Evolutionary conservation across 2,113 vertebrate species (phyloP).

Genomic region (Apus apus): DNA sequence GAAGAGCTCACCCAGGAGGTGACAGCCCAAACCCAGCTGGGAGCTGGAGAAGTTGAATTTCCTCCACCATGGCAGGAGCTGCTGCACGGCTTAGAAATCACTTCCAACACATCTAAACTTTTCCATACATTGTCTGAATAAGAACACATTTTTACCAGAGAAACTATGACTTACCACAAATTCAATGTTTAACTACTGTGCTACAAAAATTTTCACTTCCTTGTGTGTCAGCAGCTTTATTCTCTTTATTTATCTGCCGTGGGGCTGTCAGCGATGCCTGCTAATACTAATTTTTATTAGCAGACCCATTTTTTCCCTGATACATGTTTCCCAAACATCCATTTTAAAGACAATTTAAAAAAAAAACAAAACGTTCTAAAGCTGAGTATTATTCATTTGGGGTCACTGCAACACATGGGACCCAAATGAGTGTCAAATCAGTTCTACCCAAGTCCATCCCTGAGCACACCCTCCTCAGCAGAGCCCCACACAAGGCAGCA

Average conservation of each 20-base stretch:
- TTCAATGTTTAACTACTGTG: background rate
- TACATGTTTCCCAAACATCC: background rate
- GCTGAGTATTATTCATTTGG: background rate
- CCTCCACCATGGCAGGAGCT: background rate
- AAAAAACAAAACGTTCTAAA: background rate
- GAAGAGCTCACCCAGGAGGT: background rate
- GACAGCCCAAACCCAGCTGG: accelerated
- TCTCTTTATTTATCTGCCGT: background rate
- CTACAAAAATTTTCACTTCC: background rate
- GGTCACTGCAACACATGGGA: background rate
- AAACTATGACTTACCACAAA: background rate
- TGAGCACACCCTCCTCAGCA: background rate
- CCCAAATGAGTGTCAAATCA: background rate
- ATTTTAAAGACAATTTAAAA: background rate
- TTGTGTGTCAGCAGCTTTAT: background rate
- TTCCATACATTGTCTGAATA: background rate
- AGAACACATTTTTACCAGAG: background rate
- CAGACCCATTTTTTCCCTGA: background rate
- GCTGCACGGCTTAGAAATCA: background rate
- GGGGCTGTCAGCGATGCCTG: background rate
- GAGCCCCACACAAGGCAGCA: accelerated
- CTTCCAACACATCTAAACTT: background rate
- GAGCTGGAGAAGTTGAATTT: background rate
- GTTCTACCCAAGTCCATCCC: background rate
- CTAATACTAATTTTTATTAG: background rate